A percentile compares a stretch with the other conserved stretches of the same genome.
These are phyloP conservation scores for Steatornis caripensis DNA, from an alignment of 2,113 vertebrate species.

Conservation along the genomic window DNA sequence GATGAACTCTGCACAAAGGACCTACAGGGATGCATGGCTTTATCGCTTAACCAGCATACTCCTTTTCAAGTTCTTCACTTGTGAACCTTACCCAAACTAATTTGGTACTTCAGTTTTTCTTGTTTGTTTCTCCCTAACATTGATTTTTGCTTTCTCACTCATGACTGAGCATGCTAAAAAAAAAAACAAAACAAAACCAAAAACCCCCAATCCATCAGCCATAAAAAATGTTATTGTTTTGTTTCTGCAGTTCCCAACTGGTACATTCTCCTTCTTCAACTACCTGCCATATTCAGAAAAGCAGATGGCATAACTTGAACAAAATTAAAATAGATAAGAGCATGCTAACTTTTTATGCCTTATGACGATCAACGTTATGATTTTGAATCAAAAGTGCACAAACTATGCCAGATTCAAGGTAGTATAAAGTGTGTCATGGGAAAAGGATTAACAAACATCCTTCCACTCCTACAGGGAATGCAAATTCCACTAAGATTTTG, in stretches of 20 bases:
- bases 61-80: neutral
- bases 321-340: slow-evolving; percentile 39
- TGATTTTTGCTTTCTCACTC: neutral
- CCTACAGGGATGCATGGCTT: neutral
- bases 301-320: slow-evolving; percentile 46
- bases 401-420: neutral
- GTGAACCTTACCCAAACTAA: neutral
- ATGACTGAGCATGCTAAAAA: neutral
- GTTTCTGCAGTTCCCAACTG: neutral
- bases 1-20: neutral
- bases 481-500: neutral
- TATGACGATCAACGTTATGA: neutral
- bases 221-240: neutral
- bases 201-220: neutral
- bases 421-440: neutral
- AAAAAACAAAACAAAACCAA: neutral
- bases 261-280: neutral
- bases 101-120: neutral
- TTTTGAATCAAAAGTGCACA: neutral
- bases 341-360: slow-evolving; percentile 20
- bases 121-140: neutral
- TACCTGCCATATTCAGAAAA: neutral
- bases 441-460: neutral
- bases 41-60: neutral
- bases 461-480: neutral